phyloP scores from a whole-genome alignment of 2,113 vertebrate genomes.

The Cyprinodon brontotheroides region DNA sequence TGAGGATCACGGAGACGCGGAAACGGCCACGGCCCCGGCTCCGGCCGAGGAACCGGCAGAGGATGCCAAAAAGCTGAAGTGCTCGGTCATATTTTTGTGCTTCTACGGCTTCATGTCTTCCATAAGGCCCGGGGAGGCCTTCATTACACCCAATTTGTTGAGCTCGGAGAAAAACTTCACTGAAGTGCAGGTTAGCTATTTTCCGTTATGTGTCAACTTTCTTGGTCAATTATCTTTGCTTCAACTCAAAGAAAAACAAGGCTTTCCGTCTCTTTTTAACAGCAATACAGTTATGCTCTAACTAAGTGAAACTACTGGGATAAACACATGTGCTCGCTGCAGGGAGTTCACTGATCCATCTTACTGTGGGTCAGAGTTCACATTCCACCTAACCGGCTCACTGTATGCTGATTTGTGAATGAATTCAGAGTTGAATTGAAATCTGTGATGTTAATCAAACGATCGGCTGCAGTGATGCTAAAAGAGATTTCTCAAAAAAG shows the following conservation, averaged over 20 bases:
- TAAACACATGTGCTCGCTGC: constrained; percentile 10
- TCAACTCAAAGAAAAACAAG: neutral
- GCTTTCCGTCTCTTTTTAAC: neutral
- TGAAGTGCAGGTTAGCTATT: constrained; percentile 74
- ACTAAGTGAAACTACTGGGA: neutral
- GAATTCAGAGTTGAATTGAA: no score
- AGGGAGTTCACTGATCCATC: constrained; percentile 28
- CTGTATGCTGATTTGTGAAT: neutral
- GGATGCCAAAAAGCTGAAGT: constrained; percentile 69
- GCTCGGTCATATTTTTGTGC: constrained; percentile 83
- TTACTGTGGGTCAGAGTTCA: constrained; percentile 69
- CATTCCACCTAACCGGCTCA: constrained; percentile 69
- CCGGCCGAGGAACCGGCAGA: neutral
- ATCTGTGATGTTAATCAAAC: no score
- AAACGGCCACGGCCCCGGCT: constrained; percentile 7
- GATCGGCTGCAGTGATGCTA: no score
- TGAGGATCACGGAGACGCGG: constrained; percentile 10
- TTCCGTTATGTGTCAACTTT: neutral
- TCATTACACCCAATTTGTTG: constrained; percentile 87
- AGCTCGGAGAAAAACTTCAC: constrained; percentile 86
- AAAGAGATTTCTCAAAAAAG: no score
- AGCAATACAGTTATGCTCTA: neutral
- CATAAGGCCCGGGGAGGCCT: constrained; percentile 87
- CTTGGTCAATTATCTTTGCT: neutral
- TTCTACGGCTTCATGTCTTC: constrained; percentile 89